phyloP scores from a whole-genome alignment of 2,888 invertebrate species.

The Mesoligia furuncula region DNA sequence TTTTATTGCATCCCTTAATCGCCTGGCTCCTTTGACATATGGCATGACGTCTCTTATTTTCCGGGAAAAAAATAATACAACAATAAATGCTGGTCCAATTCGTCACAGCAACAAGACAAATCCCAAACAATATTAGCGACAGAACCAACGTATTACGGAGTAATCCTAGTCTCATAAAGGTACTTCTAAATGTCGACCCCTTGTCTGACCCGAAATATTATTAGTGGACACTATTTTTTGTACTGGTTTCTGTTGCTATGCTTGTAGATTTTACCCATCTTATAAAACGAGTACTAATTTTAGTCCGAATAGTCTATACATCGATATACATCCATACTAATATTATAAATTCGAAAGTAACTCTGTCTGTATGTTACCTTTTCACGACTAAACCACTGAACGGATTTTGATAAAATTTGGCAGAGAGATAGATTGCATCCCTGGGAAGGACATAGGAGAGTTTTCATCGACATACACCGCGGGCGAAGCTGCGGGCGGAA shows the following conservation, averaged over 20 bases:
- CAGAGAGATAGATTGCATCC: too few relatives aligned
- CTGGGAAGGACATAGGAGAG: too few relatives aligned
- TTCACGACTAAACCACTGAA: too few relatives aligned
- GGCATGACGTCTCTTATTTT: neutral
- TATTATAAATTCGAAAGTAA: too few relatives aligned
- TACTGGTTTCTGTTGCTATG: neutral
- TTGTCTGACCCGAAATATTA: conserved; percentile 26
- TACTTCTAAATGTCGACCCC: conserved; percentile 35
- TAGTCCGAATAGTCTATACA: too few relatives aligned
- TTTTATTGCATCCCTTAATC: neutral
- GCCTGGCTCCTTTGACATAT: neutral
- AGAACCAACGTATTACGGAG: neutral
- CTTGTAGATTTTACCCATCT: neutral
- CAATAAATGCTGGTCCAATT: conserved; percentile 15
- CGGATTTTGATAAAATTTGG: too few relatives aligned
- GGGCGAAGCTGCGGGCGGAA: too few relatives aligned
- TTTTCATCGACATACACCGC: too few relatives aligned
- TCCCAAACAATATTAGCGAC: conserved; percentile 12
- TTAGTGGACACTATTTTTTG: neutral
- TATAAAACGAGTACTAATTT: too few relatives aligned
- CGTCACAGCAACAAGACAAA: conserved; percentile 11
- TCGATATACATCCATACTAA: too few relatives aligned
- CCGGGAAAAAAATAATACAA: neutral
- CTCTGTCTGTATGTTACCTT: too few relatives aligned
- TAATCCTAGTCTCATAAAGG: conserved; percentile 16